phyloP scores from a whole-genome alignment of 1,140 invertebrate genomes.

The Teleopsis dalmanni region DNA sequence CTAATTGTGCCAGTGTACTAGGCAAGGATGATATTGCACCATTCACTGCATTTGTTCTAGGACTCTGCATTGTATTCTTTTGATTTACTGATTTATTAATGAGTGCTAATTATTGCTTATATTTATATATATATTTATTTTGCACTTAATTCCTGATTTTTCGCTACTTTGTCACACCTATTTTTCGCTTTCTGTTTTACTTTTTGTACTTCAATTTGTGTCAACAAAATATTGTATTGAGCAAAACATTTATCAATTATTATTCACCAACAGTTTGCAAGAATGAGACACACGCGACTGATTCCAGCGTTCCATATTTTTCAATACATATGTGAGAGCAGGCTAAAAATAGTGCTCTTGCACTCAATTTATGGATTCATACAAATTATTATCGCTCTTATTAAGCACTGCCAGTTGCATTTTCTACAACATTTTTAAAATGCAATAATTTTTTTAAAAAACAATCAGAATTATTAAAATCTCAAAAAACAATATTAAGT shows the following conservation, averaged over 20 bases:
- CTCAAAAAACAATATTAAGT: too few relatives aligned
- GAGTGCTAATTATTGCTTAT: too few relatives aligned
- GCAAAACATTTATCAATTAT: too few relatives aligned
- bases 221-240: constrained; percentile 10
- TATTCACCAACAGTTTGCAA: too few relatives aligned
- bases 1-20: constrained; percentile 38
- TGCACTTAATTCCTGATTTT: neutral
- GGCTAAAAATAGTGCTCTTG: too few relatives aligned
- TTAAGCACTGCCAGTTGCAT: too few relatives aligned
- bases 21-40: constrained; percentile 37
- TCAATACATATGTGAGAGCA: constrained; percentile 5
- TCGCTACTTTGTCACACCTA: constrained; percentile 7
- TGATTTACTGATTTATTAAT: neutral
- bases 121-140: constrained; percentile 1
- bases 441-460: too few relatives aligned
- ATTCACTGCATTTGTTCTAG: constrained; percentile 35
- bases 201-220: constrained; percentile 9
- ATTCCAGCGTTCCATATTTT: too few relatives aligned
- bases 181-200: constrained; percentile 8
- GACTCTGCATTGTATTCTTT: constrained; percentile 36
- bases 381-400: too few relatives aligned
- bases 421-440: too few relatives aligned
- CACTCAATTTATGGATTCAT: too few relatives aligned
- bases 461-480: too few relatives aligned
- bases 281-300: constrained; percentile 4